Conservation (phyloP, 2,113 vertebrate species). For the Caloenas nicobarica region DNA sequence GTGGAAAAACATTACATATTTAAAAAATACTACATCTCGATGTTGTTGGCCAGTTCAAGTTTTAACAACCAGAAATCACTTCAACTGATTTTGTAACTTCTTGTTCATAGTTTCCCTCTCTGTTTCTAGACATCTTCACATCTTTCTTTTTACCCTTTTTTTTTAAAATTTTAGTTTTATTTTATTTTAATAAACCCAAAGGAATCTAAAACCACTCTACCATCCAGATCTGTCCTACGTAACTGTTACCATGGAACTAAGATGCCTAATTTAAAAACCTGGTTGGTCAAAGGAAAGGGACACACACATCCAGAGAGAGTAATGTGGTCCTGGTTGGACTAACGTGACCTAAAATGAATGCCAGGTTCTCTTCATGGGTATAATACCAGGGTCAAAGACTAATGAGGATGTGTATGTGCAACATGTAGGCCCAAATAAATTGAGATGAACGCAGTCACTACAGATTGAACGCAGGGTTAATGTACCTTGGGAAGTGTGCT, state of each 20-base stretch:
- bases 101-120: neutral
- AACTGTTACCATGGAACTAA: neutral
- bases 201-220: neutral
- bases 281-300: neutral
- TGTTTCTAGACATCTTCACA: neutral
- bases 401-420: neutral
- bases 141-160: rapidly evolving
- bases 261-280: neutral
- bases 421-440: neutral
- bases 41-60: neutral
- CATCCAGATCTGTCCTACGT: neutral
- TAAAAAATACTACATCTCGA: neutral
- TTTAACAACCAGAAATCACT: neutral
- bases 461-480: neutral
- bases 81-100: neutral
- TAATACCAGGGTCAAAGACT: neutral
- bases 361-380: neutral
- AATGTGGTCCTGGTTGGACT: neutral
- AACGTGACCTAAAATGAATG: neutral
- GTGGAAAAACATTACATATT: neutral
- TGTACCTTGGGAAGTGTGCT: neutral
- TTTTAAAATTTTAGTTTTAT: rapidly evolving
- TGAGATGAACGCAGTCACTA: neutral
- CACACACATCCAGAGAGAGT: neutral
- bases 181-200: neutral